phyloP scores from a whole-genome alignment of 2,113 vertebrate species.

The Leptodactylus fuscus region DNA sequence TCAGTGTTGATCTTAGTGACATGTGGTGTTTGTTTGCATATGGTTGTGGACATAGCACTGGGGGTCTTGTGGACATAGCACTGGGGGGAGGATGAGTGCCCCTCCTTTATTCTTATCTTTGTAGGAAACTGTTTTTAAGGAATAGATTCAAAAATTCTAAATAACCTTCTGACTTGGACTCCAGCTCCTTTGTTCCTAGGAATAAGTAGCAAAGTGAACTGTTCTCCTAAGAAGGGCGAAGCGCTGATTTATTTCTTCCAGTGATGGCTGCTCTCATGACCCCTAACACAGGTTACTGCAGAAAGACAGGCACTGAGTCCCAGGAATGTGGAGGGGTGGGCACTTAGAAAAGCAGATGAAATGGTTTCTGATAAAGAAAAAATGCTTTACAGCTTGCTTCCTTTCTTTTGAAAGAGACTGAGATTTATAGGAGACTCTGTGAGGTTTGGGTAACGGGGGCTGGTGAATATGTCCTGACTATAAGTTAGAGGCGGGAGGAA shows the following conservation, averaged over 20 bases:
- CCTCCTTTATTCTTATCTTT: too few species aligned
- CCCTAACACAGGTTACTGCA: neutral
- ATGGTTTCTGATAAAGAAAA: neutral
- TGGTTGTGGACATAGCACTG: neutral
- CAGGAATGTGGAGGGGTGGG: conserved; percentile 6
- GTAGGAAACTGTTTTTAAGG: neutral
- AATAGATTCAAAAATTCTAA: neutral
- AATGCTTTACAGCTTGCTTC: neutral
- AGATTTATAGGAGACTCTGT: neutral
- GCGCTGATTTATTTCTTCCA: neutral
- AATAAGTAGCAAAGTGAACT: neutral
- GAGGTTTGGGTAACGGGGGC: neutral
- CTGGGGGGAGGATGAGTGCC: neutral
- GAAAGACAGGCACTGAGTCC: neutral
- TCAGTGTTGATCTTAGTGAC: neutral
- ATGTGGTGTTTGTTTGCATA: neutral
- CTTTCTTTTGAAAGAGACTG: neutral
- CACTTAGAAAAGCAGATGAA: neutral
- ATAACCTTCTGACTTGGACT: neutral
- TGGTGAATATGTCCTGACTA: neutral
- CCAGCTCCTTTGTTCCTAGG: neutral
- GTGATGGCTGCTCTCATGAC: neutral
- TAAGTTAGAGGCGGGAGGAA: too few species aligned
- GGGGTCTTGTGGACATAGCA: neutral
- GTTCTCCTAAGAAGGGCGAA: neutral